phyloP scores from a whole-genome alignment of 2,113 vertebrate species.

The Reinhardtius hippoglossoides region DNA sequence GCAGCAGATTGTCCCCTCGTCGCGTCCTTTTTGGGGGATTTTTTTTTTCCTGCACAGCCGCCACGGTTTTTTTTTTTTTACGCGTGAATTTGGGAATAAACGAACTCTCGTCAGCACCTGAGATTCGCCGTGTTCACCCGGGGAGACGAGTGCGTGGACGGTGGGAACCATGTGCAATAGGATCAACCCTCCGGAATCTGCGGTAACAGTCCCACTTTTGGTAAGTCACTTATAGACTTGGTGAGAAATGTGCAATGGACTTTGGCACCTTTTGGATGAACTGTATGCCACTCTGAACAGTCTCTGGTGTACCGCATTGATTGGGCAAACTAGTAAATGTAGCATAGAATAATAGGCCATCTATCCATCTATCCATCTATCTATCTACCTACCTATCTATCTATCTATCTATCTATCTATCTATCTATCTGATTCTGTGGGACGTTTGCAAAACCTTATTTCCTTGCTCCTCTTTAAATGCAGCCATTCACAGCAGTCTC shows the following conservation, averaged over 20 bases:
- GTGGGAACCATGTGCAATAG: conserved; percentile 52
- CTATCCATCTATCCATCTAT: too few relatives aligned
- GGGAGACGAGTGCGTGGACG: conserved; percentile 40
- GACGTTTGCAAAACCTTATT: conserved; percentile 24
- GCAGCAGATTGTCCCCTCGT: conserved; percentile 48
- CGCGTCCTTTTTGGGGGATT: conserved; percentile 59
- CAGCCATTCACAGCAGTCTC: conserved; percentile 7
- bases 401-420: too few relatives aligned
- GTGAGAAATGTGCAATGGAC: conserved; percentile 34
- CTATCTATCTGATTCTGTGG: conserved; percentile 24
- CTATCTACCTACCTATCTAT: too few relatives aligned
- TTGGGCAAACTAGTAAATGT: conserved; percentile 29
- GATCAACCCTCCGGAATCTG: conserved; percentile 44
- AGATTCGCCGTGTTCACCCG: conserved; percentile 35
- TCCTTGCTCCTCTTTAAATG: conserved; percentile 19
- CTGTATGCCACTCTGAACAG: conserved; percentile 7
- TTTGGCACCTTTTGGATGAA: conserved; percentile 32
- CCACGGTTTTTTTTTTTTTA: too few relatives aligned
- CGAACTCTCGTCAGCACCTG: conserved; percentile 28
- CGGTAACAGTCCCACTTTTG: conserved; percentile 64
- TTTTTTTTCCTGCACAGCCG: conserved; percentile 39
- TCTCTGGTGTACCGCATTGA: conserved; percentile 22
- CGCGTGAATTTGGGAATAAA: conserved; percentile 62
- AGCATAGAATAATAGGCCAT: background rate
- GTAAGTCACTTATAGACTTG: conserved; percentile 70